Evolutionary conservation across 2,113 vertebrate genomes (phyloP).

Genomic region (Eretmochelys imbricata): DNA sequence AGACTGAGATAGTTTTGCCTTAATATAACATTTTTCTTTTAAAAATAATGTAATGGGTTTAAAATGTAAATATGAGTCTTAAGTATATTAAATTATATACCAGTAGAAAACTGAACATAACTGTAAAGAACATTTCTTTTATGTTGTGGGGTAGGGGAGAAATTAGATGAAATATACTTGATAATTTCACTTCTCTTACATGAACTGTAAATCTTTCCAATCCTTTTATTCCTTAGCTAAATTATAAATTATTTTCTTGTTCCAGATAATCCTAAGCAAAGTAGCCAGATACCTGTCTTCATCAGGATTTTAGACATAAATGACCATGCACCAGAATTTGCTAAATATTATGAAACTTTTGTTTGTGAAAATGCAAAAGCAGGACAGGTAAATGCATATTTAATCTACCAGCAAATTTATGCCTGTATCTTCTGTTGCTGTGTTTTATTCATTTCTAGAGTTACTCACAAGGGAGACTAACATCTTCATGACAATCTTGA

Average conservation of each 20-base stretch:
- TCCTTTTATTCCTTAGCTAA: not conserved
- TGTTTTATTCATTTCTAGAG: not conserved
- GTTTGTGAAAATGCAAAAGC: constrained; percentile 88
- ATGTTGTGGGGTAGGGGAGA: fast-evolving
- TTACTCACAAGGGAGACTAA: not conserved
- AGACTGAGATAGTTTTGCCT: not conserved
- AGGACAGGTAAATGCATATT: constrained; percentile 80
- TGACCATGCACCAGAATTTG: constrained; percentile 85
- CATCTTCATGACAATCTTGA: not conserved
- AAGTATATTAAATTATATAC: not conserved
- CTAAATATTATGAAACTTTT: constrained; percentile 84
- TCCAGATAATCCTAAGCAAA: constrained; percentile 84
- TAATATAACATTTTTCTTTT: not conserved
- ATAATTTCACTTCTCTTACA: not conserved
- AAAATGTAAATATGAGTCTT: not conserved
- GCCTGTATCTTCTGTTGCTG: not conserved
- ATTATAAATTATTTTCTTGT: constrained; percentile 42
- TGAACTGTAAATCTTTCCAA: not conserved
- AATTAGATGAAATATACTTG: not conserved
- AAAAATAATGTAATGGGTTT: not conserved
- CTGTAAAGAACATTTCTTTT: not conserved
- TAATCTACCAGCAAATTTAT: not conserved
- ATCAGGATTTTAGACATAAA: constrained; percentile 86
- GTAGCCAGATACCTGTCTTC: constrained; percentile 79
- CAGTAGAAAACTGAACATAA: not conserved